Evolutionary conservation across 1,140 invertebrate species (phyloP), one percentile per base, ranked within the genome.

Genomic region (Andrena cerasifolii): DNA sequence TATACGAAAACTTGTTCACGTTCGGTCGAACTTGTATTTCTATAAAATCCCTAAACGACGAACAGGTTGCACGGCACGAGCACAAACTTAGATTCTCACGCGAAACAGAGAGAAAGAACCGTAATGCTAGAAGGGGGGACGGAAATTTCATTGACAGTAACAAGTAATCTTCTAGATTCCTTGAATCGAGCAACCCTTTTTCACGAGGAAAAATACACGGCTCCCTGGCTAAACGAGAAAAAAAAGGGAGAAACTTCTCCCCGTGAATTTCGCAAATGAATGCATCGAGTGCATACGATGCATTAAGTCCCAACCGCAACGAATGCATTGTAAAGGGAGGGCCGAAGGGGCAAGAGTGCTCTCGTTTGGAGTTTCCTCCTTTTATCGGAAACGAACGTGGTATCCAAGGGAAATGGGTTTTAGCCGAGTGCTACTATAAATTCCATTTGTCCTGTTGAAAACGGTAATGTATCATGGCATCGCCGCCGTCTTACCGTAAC

Each of bases 391-490:
- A 70, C 68, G 83, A 54, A 65, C 74, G 74, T 59, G 66, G 51
- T 79, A 70, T 82, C 83, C 84, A 58, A 33, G 53, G 58, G 77
- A 85, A 86, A 86, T 86, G 80, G 83, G 53, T 86, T 85, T 85
- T 78, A 73, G 77, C 53, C 74, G 61, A 68, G 77, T 79, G 70
- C 80, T 71, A 66, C 84, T 82, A 85, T 85, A 86, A 86, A 86
- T 86, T 83, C 80, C 58, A 85, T 86, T 86, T 83, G 83, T 83
- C 70, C 71, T 45, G 58, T 51, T 67, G 63, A 54, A 74, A 80
- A 74, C 59, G 66, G 47, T 63, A 63, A 67, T 79, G 71, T 56
- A 70, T 74, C 66, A 63, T 61, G 59, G 66, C 63, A 70, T 63
- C 40, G 53, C 51, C 18, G 8, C 33, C n/a, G 58, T 49, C 36